Percentiles rank a stretch among this genome's conserved stretches.
These are phyloP conservation scores for Caenorhabditis sp. DNA, from an alignment of 2,888 invertebrate species.

Conservation along the genomic window DNA sequence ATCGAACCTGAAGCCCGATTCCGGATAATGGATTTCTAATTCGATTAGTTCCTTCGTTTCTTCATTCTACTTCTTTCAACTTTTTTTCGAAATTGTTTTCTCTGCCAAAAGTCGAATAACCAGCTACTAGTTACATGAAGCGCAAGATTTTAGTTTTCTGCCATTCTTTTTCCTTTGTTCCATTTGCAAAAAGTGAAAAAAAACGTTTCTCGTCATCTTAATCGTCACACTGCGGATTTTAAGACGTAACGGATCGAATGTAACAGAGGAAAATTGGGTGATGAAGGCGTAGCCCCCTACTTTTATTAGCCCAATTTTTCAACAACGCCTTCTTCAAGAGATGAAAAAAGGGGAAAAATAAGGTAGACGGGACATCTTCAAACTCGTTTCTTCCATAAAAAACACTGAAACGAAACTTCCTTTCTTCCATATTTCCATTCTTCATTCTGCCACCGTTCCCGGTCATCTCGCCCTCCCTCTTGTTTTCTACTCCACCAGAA, in stretches of 20 bases:
- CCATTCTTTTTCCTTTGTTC: slow-evolving; percentile 35
- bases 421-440: slow-evolving; percentile 8
- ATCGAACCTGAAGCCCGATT: slow-evolving; percentile 20
- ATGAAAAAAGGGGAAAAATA: slow-evolving; percentile 17
- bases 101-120: slow-evolving; percentile 33
- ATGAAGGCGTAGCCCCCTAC: neutral
- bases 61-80: slow-evolving; percentile 4
- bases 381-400: slow-evolving; percentile 49
- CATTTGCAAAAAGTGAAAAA: slow-evolving; percentile 1
- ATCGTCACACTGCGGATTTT: slow-evolving; percentile 33
- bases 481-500: neutral
- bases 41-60: slow-evolving; percentile 35
- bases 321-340: slow-evolving; percentile 18
- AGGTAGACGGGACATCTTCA: slow-evolving; percentile 25
- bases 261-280: neutral
- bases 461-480: slow-evolving; percentile 1
- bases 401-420: slow-evolving; percentile 22
- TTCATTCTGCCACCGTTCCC: slow-evolving; percentile 19
- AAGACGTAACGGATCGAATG: slow-evolving; percentile 36
- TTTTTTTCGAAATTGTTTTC: slow-evolving; percentile 12
- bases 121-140: slow-evolving; percentile 19
- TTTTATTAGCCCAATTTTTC: slow-evolving; percentile 51
- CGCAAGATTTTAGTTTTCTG: slow-evolving; percentile 27
- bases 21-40: slow-evolving; percentile 56
- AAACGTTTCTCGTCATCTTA: slow-evolving; percentile 18